Evolutionary conservation across 1,140 invertebrate genomes (phyloP).

Genomic region (fruit fly (Drosophila melanogaster)): Release_6_plus_ISO1_MT NT_033777.3:30966501-30967000

Average conservation of each 20-base stretch:
- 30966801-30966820: conserved; percentile 20
- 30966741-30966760: conserved; percentile 62
- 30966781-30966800: not conserved
- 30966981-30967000: conserved; percentile 15
- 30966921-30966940: conserved; percentile 24
- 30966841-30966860: conserved; percentile 63
- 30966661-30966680: conserved; percentile 31
- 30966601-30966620: conserved; percentile 66
- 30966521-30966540: conserved; percentile 63
- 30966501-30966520: conserved; percentile 70
- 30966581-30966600: conserved; percentile 54
- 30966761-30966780: conserved; percentile 30
- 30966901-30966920: conserved; percentile 50
- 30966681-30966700: conserved; percentile 65
- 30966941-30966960: conserved; percentile 72
- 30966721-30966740: conserved; percentile 31
- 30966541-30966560: conserved; percentile 20
- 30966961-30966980: conserved; percentile 44
- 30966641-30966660: conserved; percentile 29
- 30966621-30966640: conserved; percentile 45
- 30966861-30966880: conserved; percentile 79
- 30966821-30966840: conserved; percentile 23
- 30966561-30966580: conserved; percentile 24
- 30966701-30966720: conserved; percentile 62
- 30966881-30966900: conserved; percentile 51